Evolutionary conservation across 2,888 invertebrate species (phyloP), one percentile per base, ranked within the genome.

Genomic region (Ornithoptera alexandrae): DNA sequence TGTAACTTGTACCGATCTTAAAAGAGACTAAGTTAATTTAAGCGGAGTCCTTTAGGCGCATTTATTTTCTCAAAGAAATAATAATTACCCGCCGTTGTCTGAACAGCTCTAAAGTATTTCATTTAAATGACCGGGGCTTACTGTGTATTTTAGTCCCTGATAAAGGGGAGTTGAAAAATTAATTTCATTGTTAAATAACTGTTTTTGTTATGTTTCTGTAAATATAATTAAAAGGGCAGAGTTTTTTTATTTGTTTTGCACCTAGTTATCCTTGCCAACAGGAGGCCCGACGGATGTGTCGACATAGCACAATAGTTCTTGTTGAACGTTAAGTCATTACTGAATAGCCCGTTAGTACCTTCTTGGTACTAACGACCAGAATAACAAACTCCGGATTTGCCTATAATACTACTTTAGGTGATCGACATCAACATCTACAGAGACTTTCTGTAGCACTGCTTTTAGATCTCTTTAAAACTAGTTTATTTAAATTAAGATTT

Each of bases 1-100:
- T 58, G n/a, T 58, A 58, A 58, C 12, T 64, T 68, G 18, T 39
- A 53, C 59, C 63, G 36, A 20, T 50, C 30, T 62, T 59, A 65
- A 69, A 20, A 15, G 36, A 8, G 18, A n/a, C n/a, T 22, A 59
- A 62, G n/a, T 36, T 59, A 59, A 62, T 62, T 70, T 66, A 70
- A 65, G 60, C 57, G 50, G 65, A 68, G 61, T 65, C 68, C 69
- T 73, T 74, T 67, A 72, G 67, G 53, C 68, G 36, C 72, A 73
- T 71, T 73, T 60, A 74, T 74, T 73, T 73, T 71, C 67, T 69
- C 66, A 42, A 65, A 62, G 68, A 67, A 69, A 72, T 71, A 69
- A 72, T 71, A 70, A 73, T 73, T 71, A 71, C 74, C 70, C 71
- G 71, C 71, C 72, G 62, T 73, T 72, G 69, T 73, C 72, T 72